phyloP scores from a whole-genome alignment of 1,140 invertebrate species.

The Brachionus rotundiformis region DNA sequence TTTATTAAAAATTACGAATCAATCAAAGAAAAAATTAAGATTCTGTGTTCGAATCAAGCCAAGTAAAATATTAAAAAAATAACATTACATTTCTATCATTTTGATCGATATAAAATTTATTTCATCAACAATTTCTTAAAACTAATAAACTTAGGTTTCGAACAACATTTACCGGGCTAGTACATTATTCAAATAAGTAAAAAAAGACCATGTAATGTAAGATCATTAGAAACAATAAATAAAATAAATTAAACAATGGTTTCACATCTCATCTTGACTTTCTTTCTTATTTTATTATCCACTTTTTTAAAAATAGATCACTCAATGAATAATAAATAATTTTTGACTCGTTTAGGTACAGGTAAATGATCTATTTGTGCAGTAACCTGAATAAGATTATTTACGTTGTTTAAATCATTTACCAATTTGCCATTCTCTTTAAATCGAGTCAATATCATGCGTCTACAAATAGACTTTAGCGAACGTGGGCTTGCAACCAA shows the following conservation, averaged over 20 bases:
- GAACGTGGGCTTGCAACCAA: conserved; percentile 15
- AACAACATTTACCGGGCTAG: neutral
- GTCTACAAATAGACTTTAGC: conserved; percentile 24
- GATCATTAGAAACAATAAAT: conserved; percentile 11
- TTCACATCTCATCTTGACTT: conserved; percentile 18
- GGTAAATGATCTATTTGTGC: neutral
- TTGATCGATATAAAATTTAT: neutral
- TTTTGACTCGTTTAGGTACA: conserved; percentile 25
- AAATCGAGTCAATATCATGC: neutral
- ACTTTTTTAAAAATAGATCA: neutral
- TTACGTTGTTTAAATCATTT: neutral
- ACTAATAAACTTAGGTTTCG: neutral
- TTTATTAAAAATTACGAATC: neutral
- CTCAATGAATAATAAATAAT: conserved; percentile 49
- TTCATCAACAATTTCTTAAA: neutral
- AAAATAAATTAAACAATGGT: conserved; percentile 4
- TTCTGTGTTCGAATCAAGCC: neutral
- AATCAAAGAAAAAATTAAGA: neutral
- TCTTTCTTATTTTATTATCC: neutral
- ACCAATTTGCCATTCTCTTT: neutral
- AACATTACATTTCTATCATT: neutral
- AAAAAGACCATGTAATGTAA: neutral
- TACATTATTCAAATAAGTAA: neutral
- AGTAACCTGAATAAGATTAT: neutral
- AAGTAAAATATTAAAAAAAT: neutral